Percentiles rank a stretch among this genome's conserved stretches.
These are phyloP conservation scores for Trachemys scripta DNA, from an alignment of 2,113 vertebrate species.

Conservation along the genomic window DNA sequence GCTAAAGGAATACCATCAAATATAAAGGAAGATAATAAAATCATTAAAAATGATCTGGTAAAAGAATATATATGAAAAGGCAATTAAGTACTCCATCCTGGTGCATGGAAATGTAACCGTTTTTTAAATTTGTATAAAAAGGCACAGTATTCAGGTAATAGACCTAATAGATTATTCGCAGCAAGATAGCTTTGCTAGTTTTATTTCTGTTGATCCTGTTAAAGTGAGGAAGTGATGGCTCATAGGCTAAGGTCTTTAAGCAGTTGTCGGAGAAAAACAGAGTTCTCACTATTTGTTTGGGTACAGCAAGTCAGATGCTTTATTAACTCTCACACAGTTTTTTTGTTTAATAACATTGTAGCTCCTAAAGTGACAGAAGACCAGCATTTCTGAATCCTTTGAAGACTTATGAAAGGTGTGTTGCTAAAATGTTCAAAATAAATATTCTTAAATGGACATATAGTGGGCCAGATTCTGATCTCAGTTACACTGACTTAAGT, in stretches of 20 bases:
- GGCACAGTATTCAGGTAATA: neutral
- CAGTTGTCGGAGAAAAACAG: too few species aligned
- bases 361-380: neutral
- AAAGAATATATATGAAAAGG: slow-evolving; percentile 9
- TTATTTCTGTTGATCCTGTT: slow-evolving; percentile 15
- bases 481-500: neutral
- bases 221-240: slow-evolving; percentile 14
- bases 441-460: neutral
- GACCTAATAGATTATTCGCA: neutral
- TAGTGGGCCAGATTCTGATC: neutral
- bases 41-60: neutral
- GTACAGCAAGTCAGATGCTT: too few species aligned
- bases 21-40: neutral
- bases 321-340: too few species aligned
- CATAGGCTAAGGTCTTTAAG: neutral
- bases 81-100: neutral
- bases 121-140: neutral
- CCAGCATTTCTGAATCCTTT: neutral
- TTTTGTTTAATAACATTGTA: too few species aligned
- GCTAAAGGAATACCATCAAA: neutral
- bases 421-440: neutral
- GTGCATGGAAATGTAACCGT: neutral
- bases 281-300: too few species aligned
- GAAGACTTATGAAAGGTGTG: neutral
- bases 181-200: neutral